phyloP scores from a whole-genome alignment of 2,113 vertebrate genomes.

The Stigmatopora argus region DNA sequence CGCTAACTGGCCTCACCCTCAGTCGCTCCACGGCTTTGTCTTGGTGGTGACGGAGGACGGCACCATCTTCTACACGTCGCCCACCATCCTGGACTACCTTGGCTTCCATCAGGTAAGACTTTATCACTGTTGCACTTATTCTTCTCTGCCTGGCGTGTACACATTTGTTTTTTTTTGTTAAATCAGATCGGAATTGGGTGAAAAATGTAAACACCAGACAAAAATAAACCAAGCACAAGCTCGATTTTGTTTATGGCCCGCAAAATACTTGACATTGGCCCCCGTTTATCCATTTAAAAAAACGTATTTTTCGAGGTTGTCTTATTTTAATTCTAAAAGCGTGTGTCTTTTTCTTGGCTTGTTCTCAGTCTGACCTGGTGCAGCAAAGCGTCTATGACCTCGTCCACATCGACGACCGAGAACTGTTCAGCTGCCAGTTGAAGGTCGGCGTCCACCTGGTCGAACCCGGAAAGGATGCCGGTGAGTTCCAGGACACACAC shows the following conservation, averaged over 20 bases:
- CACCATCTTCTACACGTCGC: constrained; percentile 65
- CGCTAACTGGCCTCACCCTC: not conserved
- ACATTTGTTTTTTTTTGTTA: no score
- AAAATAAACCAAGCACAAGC: no score
- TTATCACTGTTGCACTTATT: not conserved
- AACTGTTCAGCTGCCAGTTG: constrained; percentile 53
- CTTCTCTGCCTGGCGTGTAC: not conserved
- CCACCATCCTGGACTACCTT: constrained; percentile 72
- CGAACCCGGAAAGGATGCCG: not conserved
- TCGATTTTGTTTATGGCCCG: no score
- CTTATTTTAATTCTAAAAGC: not conserved
- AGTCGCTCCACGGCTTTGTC: constrained; percentile 73
- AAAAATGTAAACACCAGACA: no score
- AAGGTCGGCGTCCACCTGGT: constrained; percentile 52
- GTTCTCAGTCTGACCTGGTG: constrained; percentile 69
- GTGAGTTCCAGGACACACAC: not conserved
- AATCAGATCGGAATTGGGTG: no score
- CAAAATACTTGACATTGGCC: no score
- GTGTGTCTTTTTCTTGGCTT: not conserved
- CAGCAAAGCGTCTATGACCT: constrained; percentile 74
- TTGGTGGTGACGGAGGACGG: constrained; percentile 66
- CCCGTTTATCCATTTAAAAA: no score
- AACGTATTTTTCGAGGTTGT: not conserved
- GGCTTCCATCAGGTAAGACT: constrained; percentile 73
- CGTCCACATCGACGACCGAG: constrained; percentile 72